Conservation (phyloP, 2,888 invertebrate genomes). For the Urechis unicinctus region DNA sequence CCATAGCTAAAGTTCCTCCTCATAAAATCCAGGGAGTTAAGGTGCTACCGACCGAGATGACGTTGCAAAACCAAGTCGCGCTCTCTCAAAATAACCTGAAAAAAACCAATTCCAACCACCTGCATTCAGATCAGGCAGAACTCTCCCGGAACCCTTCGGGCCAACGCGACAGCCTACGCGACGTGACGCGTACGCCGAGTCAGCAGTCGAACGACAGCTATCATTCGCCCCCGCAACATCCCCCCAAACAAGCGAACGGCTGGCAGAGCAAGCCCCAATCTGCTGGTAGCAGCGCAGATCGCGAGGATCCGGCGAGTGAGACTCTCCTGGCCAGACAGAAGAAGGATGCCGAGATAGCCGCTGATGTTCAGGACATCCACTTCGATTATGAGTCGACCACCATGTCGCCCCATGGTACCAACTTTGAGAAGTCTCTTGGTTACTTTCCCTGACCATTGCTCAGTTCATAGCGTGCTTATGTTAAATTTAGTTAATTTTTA, state of each 20-base stretch:
- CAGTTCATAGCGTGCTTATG: background rate
- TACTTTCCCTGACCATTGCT: constrained; percentile 14
- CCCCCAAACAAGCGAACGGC: background rate
- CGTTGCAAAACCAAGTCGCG: too few species aligned
- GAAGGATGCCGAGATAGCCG: constrained; percentile 22
- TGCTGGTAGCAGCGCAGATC: background rate
- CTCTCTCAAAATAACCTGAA: background rate
- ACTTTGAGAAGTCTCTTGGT: constrained; percentile 19
- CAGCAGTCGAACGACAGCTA: background rate
- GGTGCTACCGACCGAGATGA: constrained; percentile 19
- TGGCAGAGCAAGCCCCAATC: background rate
- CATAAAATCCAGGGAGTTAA: constrained; percentile 17
- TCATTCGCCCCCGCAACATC: too few species aligned
- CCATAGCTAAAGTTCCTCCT: constrained; percentile 21
- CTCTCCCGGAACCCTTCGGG: too few species aligned
- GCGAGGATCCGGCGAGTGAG: constrained; percentile 7
- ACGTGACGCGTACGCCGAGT: background rate
- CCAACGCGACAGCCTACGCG: too few species aligned
- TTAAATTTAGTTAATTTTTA: too few species aligned
- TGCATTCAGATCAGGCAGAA: too few species aligned
- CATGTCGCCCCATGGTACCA: constrained; percentile 13
- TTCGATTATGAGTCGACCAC: constrained; percentile 13
- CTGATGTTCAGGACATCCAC: constrained; percentile 14
- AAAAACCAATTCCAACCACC: too few species aligned
- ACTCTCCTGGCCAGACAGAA: constrained; percentile 13